These are phyloP conservation scores for Ceyx melanurus DNA, from an alignment of 2,113 vertebrate species.

Conservation along the genomic window DNA sequence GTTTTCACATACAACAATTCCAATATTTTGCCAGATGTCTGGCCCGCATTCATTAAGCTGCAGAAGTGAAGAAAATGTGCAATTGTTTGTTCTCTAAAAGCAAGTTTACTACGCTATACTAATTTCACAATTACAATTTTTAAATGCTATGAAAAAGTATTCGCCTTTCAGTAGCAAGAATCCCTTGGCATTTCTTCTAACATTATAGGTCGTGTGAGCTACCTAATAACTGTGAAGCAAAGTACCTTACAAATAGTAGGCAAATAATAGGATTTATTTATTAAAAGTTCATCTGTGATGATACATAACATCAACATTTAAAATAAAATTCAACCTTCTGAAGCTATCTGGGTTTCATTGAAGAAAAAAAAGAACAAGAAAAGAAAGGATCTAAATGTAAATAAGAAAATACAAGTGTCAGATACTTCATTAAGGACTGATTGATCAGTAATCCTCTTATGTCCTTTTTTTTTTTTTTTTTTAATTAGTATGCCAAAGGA, in stretches of 20 bases:
- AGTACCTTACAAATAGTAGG: not conserved
- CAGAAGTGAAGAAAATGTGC: not conserved
- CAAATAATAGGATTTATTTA: not conserved
- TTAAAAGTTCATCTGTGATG: not conserved
- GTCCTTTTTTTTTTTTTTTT: not conserved
- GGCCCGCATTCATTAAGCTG: not conserved
- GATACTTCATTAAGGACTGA: conserved; percentile 39
- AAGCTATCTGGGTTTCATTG: not conserved
- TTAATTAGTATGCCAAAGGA: not conserved
- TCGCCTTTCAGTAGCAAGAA: not conserved
- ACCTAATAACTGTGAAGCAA: not conserved
- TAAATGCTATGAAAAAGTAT: not conserved
- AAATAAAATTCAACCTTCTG: conserved; percentile 10
- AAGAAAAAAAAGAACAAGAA: not conserved
- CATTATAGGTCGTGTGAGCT: not conserved
- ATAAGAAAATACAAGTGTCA: conserved; percentile 30
- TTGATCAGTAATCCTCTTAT: conserved; percentile 52
- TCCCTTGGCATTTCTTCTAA: not conserved
- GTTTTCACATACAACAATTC: not conserved
- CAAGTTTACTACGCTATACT: not conserved
- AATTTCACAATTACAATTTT: not conserved
- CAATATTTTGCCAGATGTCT: not conserved
- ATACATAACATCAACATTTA: not conserved
- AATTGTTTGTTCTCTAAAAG: not conserved
- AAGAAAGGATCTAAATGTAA: conserved; percentile 59